A percentile compares a stretch with the other conserved stretches of the same genome.
These are phyloP conservation scores for Trichopria drosophilae DNA, from an alignment of 2,888 invertebrate genomes.

Conservation along the genomic window DNA sequence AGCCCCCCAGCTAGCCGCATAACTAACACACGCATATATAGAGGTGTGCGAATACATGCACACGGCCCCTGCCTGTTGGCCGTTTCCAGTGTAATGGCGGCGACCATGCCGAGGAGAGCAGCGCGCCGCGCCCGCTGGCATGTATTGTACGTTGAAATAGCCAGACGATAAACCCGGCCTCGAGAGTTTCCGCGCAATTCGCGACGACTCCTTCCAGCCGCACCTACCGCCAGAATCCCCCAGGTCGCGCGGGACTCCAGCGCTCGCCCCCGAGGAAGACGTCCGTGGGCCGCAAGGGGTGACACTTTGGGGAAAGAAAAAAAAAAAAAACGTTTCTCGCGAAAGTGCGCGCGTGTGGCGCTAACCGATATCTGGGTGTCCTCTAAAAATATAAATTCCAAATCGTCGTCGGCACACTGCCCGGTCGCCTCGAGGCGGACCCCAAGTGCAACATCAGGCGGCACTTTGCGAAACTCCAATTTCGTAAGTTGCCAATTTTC, in stretches of 20 bases:
- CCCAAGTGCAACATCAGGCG: slow-evolving; percentile 16
- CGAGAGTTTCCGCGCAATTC: neutral
- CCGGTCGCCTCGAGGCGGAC: slow-evolving; percentile 32
- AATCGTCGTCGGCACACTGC: slow-evolving; percentile 46
- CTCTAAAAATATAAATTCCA: slow-evolving; percentile 57
- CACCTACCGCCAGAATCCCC: neutral
- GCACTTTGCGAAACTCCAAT: too few relatives aligned
- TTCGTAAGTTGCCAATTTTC: too few relatives aligned
- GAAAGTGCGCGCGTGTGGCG: slow-evolving; percentile 4
- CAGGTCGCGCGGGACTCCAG: too few relatives aligned
- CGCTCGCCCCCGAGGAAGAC: too few relatives aligned
- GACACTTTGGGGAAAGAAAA: neutral
- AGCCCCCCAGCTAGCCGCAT: too few relatives aligned
- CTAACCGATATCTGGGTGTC: slow-evolving; percentile 50
- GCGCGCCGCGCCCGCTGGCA: slow-evolving; percentile 53
- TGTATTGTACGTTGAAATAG: too few relatives aligned
- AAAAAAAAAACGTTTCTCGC: slow-evolving; percentile 9
- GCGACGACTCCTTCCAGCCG: neutral
- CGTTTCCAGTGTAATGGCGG: slow-evolving; percentile 50
- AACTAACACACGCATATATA: too few relatives aligned
- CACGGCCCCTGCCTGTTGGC: slow-evolving; percentile 8
- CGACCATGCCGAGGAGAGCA: slow-evolving; percentile 53
- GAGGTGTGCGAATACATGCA: too few relatives aligned
- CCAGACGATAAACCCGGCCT: neutral
- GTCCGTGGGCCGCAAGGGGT: too few relatives aligned